Base-by-base conservation (phyloP, 1,140 invertebrate genomes). In the Acromyrmex heyeri region DNA sequence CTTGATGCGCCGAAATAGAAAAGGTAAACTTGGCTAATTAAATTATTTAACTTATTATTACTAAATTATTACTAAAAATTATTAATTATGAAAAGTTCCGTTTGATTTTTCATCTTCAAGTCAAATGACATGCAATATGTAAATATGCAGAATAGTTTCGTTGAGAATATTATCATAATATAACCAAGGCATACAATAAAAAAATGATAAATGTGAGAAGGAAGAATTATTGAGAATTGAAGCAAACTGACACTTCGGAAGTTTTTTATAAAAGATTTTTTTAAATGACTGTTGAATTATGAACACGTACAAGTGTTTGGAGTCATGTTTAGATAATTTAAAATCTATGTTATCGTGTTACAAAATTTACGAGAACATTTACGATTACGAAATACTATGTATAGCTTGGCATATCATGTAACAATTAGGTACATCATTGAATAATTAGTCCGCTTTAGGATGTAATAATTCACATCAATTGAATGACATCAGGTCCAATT, bases 191-290 rank as follows among this genome's bases (percentile, higher is more conserved):
- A 7, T 10, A 16, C 7, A 44, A 44, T 12, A 14, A 8, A 12
- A 38, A 59, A 38, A 76, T 21, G 7, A 5, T n/a, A 0, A 18
- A 73, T 73, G 16, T 75, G 30, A 3, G n/a, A 0, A 59, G 21
- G 14, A 61, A 75, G n/a, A n/a, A 61, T 61, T 44, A 44, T 38
- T 76, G 30, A 76, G n/a, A 59, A 53, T 24, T 44, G 14, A 38
- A 76, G 34, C 0, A 27, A 8, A 59, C 2, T 59, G 12, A 57
- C 12, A 4, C 18, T 67, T 67, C 10, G 4, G 16, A 59, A 24
- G 8, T 24, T 21, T 3, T 70, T 12, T 24, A 1, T 24, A 7
- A 44, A 24, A 38, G 8, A 3, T 64, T 62, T 48, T 38, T 16
- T n/a, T 21, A 16, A n/a, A 50, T 8, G 64, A 30, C 4, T 24